Conservation (phyloP, 2,888 invertebrate genomes). For the Ennomos erosarius region DNA sequence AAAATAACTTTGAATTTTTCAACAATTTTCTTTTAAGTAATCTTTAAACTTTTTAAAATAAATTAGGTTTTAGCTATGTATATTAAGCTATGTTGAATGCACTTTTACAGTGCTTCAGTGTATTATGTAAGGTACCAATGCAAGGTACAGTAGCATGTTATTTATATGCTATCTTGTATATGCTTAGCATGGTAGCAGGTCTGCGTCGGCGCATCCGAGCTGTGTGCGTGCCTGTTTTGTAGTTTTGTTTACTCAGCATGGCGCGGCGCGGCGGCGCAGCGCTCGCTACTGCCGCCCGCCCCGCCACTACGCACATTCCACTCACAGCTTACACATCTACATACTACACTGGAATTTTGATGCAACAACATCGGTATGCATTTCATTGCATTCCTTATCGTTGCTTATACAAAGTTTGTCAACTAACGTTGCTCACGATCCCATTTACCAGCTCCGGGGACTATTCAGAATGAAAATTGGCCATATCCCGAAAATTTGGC, state of each 20-base stretch:
- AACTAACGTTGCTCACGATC: constrained; percentile 7
- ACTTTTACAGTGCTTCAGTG: background rate
- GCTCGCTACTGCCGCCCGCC: constrained; percentile 39
- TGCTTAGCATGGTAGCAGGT: constrained; percentile 36
- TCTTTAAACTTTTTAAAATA: too few relatives aligned
- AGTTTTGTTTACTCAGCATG: constrained; percentile 77
- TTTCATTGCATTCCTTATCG: constrained; percentile 41
- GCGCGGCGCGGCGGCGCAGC: constrained; percentile 50
- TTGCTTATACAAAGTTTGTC: constrained; percentile 35
- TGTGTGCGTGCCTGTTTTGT: constrained; percentile 64
- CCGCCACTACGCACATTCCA: constrained; percentile 59
- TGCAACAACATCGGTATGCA: constrained; percentile 42
- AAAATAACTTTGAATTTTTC: too few relatives aligned
- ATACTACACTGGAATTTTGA: constrained; percentile 39
- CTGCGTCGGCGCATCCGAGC: constrained; percentile 54
- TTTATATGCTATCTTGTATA: constrained; percentile 19
- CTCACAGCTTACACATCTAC: constrained; percentile 53
- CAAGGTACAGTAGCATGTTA: constrained; percentile 21
- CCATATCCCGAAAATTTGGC: constrained; percentile 19
- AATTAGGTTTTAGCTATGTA: too few relatives aligned
- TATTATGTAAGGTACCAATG: constrained; percentile 5
- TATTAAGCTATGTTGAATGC: background rate
- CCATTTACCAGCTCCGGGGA: constrained; percentile 9
- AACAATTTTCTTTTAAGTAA: too few relatives aligned
- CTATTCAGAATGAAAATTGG: constrained; percentile 26